Evolutionary conservation across 2,888 invertebrate genomes (phyloP).

Genomic region (Perdita meconis): DNA sequence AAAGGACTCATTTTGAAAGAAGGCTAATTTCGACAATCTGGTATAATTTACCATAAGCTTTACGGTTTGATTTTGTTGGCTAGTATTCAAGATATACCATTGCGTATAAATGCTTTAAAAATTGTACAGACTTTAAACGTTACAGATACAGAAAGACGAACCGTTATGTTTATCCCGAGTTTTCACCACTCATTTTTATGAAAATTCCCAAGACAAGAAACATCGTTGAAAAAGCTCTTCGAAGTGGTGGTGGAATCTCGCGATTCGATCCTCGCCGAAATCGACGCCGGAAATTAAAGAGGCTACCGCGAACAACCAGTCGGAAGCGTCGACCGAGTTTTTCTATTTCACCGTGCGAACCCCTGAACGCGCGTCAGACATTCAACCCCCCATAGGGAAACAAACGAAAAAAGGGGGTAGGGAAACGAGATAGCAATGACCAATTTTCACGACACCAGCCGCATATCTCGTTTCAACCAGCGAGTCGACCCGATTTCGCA

Average conservation of each 20-base stretch:
- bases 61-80: too few relatives aligned
- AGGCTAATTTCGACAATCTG: too few relatives aligned
- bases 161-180: too few relatives aligned
- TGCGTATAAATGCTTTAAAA: too few relatives aligned
- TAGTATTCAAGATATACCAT: too few relatives aligned
- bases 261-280: constrained; percentile 7
- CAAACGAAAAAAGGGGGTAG: not conserved
- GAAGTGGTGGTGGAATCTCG: not conserved
- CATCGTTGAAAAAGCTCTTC: not conserved
- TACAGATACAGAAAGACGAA: too few relatives aligned
- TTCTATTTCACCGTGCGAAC: constrained; percentile 19
- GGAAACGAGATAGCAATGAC: constrained; percentile 29
- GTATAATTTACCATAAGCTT: too few relatives aligned
- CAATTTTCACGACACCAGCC: constrained; percentile 56
- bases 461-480: constrained; percentile 58
- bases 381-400: not conserved
- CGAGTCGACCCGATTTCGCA: constrained; percentile 72
- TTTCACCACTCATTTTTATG: too few relatives aligned
- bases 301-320: constrained; percentile 22
- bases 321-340: constrained; percentile 32
- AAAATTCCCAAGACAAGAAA: not conserved
- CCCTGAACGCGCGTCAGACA: constrained; percentile 28
- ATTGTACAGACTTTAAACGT: too few relatives aligned
- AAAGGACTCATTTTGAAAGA: too few relatives aligned
- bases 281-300: constrained; percentile 50